These are phyloP conservation scores for Xyrichtys novacula DNA, from an alignment of 2,797 vertebrate species.

Conservation along the genomic window DNA sequence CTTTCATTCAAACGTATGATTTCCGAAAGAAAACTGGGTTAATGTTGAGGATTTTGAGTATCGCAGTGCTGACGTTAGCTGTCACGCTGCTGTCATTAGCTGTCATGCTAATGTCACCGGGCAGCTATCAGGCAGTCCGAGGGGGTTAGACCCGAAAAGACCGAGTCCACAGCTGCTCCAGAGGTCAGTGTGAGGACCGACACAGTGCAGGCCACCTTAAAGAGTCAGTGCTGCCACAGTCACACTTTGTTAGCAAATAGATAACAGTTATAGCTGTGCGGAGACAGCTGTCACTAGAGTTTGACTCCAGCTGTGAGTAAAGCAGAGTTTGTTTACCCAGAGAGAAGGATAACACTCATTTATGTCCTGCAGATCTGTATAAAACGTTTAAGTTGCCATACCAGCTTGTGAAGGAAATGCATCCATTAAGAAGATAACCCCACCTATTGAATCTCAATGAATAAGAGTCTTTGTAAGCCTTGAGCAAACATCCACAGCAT, in stretches of 20 bases:
- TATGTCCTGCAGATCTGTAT: background rate
- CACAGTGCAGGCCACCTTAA: background rate
- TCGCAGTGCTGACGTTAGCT: background rate
- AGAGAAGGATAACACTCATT: too few relatives aligned
- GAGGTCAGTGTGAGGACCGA: conserved; percentile 38
- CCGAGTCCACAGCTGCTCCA: conserved; percentile 23
- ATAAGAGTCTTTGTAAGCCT: background rate
- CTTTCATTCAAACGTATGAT: conserved; percentile 6
- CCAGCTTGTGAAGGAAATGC: conserved; percentile 6
- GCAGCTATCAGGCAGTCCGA: background rate
- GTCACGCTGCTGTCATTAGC: conserved; percentile 54
- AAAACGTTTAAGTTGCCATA: background rate
- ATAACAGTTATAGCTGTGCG: too few relatives aligned
- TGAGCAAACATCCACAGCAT: background rate
- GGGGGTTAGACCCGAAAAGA: conserved; percentile 7
- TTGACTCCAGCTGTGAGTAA: background rate
- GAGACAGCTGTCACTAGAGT: background rate
- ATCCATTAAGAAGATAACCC: background rate
- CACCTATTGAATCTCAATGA: conserved; percentile 1
- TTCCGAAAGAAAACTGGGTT: background rate
- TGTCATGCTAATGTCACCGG: conserved; percentile 45
- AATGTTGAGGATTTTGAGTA: background rate
- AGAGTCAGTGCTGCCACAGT: conserved; percentile 1
- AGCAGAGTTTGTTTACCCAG: too few relatives aligned
- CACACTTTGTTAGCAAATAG: background rate